Percentiles rank a stretch among this genome's conserved stretches.
phyloP scores from a whole-genome alignment of 2,797 vertebrate species.

The Propithecus perrieri region DNA sequence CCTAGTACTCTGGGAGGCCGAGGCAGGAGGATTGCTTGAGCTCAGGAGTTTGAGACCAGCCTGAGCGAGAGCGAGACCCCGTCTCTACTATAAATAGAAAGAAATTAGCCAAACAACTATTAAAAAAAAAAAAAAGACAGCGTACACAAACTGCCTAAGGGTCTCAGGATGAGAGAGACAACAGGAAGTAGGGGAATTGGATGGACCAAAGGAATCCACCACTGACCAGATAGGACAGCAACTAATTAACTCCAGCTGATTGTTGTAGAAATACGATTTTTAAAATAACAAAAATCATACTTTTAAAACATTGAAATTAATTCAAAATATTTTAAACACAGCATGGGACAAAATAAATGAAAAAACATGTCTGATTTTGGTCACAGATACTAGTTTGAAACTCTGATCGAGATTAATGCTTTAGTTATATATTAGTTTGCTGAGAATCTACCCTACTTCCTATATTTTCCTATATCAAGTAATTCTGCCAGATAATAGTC shows the following conservation, averaged over 20 bases:
- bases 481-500: background rate
- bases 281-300: background rate
- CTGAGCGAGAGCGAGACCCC: too few species aligned
- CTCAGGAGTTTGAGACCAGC: too few species aligned
- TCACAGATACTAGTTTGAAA: background rate
- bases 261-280: background rate
- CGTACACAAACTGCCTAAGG: background rate
- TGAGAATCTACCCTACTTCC: background rate
- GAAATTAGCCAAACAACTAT: too few species aligned
- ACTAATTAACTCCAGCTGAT: background rate
- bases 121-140: background rate
- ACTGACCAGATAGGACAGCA: background rate
- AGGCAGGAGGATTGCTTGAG: too few species aligned
- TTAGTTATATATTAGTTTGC: background rate
- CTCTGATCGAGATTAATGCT: background rate
- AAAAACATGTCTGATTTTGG: background rate
- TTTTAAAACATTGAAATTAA: background rate
- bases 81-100: too few species aligned
- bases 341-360: background rate
- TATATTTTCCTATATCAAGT: background rate
- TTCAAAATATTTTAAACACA: constrained; percentile 5
- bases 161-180: background rate
- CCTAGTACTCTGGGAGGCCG: too few species aligned
- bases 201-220: background rate
- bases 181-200: background rate